phyloP scores from a whole-genome alignment of 2,797 vertebrate species.

The Gymnodraco acuticeps region DNA sequence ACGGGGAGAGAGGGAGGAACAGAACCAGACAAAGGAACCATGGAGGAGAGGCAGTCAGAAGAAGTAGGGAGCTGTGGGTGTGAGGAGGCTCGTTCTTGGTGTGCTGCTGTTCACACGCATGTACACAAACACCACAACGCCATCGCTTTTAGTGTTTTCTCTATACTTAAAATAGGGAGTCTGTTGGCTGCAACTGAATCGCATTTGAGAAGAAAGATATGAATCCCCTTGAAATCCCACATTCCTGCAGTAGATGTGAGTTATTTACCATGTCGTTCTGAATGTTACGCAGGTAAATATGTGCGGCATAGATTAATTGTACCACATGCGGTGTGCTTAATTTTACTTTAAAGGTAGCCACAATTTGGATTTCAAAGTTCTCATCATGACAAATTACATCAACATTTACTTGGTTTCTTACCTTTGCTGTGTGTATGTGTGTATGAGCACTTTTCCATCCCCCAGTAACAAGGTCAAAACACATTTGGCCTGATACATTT shows the following conservation, averaged over 20 bases:
- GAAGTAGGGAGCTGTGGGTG: slow-evolving; percentile 68
- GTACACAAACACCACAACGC: slow-evolving; percentile 24
- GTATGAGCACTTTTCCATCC: slow-evolving; percentile 55
- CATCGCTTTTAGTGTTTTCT: slow-evolving; percentile 30
- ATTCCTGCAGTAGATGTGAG: slow-evolving; percentile 31
- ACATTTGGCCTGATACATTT: slow-evolving; percentile 82
- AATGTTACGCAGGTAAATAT: slow-evolving; percentile 44
- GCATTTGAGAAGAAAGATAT: slow-evolving; percentile 32
- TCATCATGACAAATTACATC: slow-evolving; percentile 10
- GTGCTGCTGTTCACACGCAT: slow-evolving; percentile 33
- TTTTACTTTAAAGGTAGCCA: slow-evolving; percentile 37
- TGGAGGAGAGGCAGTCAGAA: slow-evolving; percentile 60
- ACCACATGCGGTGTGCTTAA: slow-evolving; percentile 29
- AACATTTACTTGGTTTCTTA: slow-evolving; percentile 41
- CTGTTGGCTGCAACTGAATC: slow-evolving; percentile 55
- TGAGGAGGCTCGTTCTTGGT: slow-evolving; percentile 56
- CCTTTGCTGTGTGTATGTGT: slow-evolving; percentile 33
- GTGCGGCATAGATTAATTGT: slow-evolving; percentile 40
- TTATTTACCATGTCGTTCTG: slow-evolving; percentile 39
- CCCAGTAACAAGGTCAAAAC: slow-evolving; percentile 83
- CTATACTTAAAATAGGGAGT: slow-evolving; percentile 47
- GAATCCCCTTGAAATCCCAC: slow-evolving; percentile 51
- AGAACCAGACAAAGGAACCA: slow-evolving; percentile 66
- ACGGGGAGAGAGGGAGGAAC: slow-evolving; percentile 69
- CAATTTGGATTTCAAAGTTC: slow-evolving; percentile 14